Evolutionary conservation across 2,888 invertebrate genomes (phyloP).

Genomic region (Psylliodes chrysocephalus): DNA sequence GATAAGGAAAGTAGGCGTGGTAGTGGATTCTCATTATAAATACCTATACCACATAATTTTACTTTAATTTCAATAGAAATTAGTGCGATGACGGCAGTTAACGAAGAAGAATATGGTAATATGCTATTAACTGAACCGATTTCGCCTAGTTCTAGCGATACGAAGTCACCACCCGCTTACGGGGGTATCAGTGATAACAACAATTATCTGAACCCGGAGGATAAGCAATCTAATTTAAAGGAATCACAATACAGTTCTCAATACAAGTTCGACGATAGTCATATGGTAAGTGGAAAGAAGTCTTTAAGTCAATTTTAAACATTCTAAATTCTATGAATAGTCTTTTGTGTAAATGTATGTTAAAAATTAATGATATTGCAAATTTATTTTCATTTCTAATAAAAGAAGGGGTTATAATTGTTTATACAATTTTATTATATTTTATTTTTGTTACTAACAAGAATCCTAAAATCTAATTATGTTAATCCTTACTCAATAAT

Average conservation of each 20-base stretch:
- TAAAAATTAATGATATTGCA: no score
- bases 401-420: no score
- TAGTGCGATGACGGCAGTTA: conserved; percentile 15
- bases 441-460: no score
- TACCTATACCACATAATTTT: conserved; percentile 17
- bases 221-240: conserved; percentile 1
- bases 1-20: conserved; percentile 12
- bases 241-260: conserved; percentile 7
- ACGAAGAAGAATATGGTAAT: conserved; percentile 18
- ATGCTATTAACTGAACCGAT: conserved; percentile 30
- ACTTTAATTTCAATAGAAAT: conserved; percentile 9
- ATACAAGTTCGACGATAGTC: conserved; percentile 19
- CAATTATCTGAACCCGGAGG: conserved; percentile 14
- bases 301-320: neutral
- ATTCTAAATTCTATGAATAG: no score
- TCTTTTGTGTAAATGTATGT: no score
- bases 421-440: no score
- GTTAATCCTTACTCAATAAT: no score
- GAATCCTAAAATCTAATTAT: no score
- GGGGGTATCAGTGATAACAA: neutral
- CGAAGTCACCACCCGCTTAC: conserved; percentile 27
- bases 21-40: conserved; percentile 22
- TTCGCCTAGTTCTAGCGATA: conserved; percentile 31
- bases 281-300: conserved; percentile 24
- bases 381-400: no score